phyloP scores from a whole-genome alignment of 1,140 invertebrate species.

The Spodoptera litura region DNA sequence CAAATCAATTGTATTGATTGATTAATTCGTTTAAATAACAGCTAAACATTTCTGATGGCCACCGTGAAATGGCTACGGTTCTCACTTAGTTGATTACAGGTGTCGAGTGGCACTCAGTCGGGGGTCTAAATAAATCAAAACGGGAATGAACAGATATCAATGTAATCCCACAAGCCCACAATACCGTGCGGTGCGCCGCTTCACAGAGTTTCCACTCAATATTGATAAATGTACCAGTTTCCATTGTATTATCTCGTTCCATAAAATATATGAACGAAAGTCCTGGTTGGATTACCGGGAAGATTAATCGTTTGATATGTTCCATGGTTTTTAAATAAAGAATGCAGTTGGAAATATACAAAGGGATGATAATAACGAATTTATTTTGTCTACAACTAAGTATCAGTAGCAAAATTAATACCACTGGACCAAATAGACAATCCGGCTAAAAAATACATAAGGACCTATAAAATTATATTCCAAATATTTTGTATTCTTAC shows the following conservation, averaged over 20 bases:
- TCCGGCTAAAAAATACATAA: too few species aligned
- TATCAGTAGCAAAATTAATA: too few species aligned
- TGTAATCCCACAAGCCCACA: slow-evolving; percentile 19
- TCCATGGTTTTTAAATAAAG: too few species aligned
- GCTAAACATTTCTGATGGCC: too few species aligned
- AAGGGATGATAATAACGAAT: too few species aligned
- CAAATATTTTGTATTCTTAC: too few species aligned
- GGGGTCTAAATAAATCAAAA: slow-evolving; percentile 50
- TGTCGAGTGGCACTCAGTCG: slow-evolving; percentile 17
- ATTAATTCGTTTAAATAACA: too few species aligned
- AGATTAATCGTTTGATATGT: slow-evolving; percentile 14
- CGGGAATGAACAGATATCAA: slow-evolving; percentile 49
- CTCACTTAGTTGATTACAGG: slow-evolving; percentile 31
- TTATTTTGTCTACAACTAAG: too few species aligned
- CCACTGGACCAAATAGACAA: too few species aligned
- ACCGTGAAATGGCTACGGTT: slow-evolving; percentile 9
- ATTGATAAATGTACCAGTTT: slow-evolving; percentile 30
- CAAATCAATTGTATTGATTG: too few species aligned
- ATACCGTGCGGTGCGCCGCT: slow-evolving; percentile 1
- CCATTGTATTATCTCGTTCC: neutral
- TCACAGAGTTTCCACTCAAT: slow-evolving; percentile 1
- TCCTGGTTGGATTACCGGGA: neutral
- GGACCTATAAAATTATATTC: too few species aligned
- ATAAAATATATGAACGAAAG: neutral
- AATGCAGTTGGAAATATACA: too few species aligned